Evolutionary conservation across 2,888 invertebrate genomes (phyloP), one percentile per base, ranked within the genome.

Genomic region (Timandra comae): DNA sequence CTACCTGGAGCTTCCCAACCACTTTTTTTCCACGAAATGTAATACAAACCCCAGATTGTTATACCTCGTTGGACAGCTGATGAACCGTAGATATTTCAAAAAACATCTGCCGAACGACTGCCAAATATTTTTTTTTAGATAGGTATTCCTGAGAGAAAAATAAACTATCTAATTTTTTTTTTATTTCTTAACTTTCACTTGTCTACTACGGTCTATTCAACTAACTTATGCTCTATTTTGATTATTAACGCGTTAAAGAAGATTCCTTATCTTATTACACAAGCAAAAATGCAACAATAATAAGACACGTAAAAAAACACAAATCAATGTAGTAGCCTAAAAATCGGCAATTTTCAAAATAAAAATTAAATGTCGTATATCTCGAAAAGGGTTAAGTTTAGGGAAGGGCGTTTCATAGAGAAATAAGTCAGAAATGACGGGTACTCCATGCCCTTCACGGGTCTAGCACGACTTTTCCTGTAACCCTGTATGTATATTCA

Each of bases 21-120:
- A 33, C 27, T 19, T n/a, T 28, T 28, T 28, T 28, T 28, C 20
- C 27, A 28, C 20, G 27, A 7, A 29, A 39, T 16, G 16, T 16
- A 16, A 16, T 16, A 16, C 16, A 35, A 36, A 41, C 12, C 40
- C 40, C 28, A 37, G 31, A 33, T 28, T 40, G 28, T 36, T 40
- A 30, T 33, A 40, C 36, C 35, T 36, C 30, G 32, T 32, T 33
- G 24, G 37, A 35, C 29, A 43, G 43, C 43, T 43, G 32, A 39
- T 32, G 21, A 40, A 30, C 33, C 28, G 35, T 43, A 39, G 29
- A 37, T 39, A 33, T 43, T 43, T 43, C 24, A 34, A 31, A 27
- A 25, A 30, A 35, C 31, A 34, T 34, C 38, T 35, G 32, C 31
- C 24, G 30, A 34, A 37, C 34, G 11, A 25, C 7, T 22, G 22